Percentiles rank a stretch among this genome's conserved stretches.
These are phyloP conservation scores for Bucco capensis DNA, from an alignment of 2,113 vertebrate species.

Conservation along the genomic window DNA sequence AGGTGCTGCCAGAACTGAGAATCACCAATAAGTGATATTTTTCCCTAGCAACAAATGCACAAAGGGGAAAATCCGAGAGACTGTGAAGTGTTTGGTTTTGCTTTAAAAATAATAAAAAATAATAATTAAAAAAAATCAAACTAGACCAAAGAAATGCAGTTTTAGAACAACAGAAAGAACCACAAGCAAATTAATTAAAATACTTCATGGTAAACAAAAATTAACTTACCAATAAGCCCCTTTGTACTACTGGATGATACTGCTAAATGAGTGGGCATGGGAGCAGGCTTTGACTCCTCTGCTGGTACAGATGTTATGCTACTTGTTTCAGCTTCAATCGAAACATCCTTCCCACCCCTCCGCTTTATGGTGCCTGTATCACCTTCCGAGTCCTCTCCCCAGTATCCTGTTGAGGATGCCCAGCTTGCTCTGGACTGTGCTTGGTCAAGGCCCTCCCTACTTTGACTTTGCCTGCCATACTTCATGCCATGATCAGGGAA, in stretches of 20 bases:
- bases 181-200: background rate
- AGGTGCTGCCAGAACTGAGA: background rate
- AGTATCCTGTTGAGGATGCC: conserved; percentile 92
- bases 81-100: background rate
- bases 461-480: conserved; percentile 78
- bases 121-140: background rate
- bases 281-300: conserved; percentile 86
- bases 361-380: conserved; percentile 98
- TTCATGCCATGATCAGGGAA: conserved; percentile 78
- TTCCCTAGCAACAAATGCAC: background rate
- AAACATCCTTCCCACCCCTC: conserved; percentile 93
- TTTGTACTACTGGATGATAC: conserved; percentile 78
- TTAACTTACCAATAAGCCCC: conserved; percentile 83
- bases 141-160: background rate
- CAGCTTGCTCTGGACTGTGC: conserved; percentile 94
- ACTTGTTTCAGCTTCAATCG: conserved; percentile 85
- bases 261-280: conserved; percentile 82
- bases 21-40: background rate
- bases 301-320: conserved; percentile 83
- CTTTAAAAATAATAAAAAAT: background rate
- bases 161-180: background rate
- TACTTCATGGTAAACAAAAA: background rate
- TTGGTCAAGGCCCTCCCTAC: conserved; percentile 80
- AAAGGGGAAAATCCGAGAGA: background rate
- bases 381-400: conserved; percentile 96